Percentiles rank a stretch among this genome's conserved stretches.
Conservation (phyloP, 2,113 vertebrate species). For the Bos indicus region DNA sequence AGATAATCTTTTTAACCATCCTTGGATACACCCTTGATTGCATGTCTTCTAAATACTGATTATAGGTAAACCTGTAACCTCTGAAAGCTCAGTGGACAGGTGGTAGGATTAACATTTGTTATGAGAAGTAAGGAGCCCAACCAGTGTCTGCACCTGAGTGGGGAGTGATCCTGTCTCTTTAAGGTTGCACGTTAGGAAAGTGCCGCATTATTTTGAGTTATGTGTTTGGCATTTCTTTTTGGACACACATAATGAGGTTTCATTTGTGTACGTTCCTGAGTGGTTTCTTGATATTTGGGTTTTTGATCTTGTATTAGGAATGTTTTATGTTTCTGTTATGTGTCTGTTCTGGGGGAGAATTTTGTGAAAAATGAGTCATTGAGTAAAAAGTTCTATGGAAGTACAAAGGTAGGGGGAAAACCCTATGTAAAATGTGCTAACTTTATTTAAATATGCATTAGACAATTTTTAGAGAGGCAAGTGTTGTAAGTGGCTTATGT, state of each 20-base stretch:
- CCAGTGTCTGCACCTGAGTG: neutral
- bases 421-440: neutral
- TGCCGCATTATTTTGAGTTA: neutral
- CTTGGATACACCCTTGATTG: conserved; percentile 16
- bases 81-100: conserved; percentile 11
- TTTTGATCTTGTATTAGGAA: neutral
- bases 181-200: neutral
- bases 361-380: neutral
- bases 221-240: neutral
- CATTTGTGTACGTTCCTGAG: neutral
- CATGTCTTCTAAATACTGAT: neutral
- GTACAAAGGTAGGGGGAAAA: neutral
- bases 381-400: neutral
- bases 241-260: conserved; percentile 9
- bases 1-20: neutral
- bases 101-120: conserved; percentile 17
- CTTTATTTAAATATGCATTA: neutral
- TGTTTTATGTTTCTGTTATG: conserved; percentile 5
- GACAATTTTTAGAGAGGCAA: neutral
- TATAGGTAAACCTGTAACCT: neutral
- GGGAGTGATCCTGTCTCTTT: neutral
- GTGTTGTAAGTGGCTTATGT: neutral
- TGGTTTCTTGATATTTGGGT: neutral
- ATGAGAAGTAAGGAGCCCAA: neutral
- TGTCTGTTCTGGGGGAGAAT: neutral